A percentile compares a stretch with the other conserved stretches of the same genome.
phyloP scores from a whole-genome alignment of 1,140 invertebrate species.

The Scaptomyza pallida region DNA sequence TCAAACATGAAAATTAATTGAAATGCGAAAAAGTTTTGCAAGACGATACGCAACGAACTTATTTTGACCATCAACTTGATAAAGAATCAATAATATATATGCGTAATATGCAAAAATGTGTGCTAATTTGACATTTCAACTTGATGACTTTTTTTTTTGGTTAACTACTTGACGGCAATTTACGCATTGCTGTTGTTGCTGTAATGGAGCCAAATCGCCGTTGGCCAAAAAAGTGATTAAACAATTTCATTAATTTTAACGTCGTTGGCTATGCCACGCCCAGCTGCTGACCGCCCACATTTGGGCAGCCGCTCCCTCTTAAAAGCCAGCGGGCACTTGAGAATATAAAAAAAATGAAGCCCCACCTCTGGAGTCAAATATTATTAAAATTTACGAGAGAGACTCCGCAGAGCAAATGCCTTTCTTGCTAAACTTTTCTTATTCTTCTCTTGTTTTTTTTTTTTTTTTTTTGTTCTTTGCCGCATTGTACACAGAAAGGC shows the following conservation, averaged over 20 bases:
- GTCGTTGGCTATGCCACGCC: slow-evolving; percentile 12
- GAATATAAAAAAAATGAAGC: too few species aligned
- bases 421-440: slow-evolving; percentile 48
- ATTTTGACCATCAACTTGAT: too few species aligned
- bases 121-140: too few species aligned
- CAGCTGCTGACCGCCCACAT: neutral
- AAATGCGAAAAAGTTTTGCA: too few species aligned
- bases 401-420: slow-evolving; percentile 41
- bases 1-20: too few species aligned
- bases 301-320: slow-evolving; percentile 9
- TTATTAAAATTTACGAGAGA: slow-evolving; percentile 71
- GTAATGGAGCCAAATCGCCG: slow-evolving; percentile 19
- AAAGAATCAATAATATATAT: too few species aligned
- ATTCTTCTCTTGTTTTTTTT: neutral
- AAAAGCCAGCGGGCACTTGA: slow-evolving; percentile 36
- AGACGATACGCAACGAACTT: too few species aligned
- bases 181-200: slow-evolving; percentile 16
- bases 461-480: neutral
- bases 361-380: slow-evolving; percentile 55
- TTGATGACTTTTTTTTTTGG: neutral
- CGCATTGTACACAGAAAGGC: neutral
- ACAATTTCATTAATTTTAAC: slow-evolving; percentile 66
- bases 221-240: slow-evolving; percentile 57
- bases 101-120: too few species aligned
- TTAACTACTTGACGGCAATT: neutral